Percentiles rank a stretch among this genome's conserved stretches.
Evolutionary conservation across 2,888 invertebrate genomes (phyloP).

Genomic region (Drosophila pseudotalamancana): DNA sequence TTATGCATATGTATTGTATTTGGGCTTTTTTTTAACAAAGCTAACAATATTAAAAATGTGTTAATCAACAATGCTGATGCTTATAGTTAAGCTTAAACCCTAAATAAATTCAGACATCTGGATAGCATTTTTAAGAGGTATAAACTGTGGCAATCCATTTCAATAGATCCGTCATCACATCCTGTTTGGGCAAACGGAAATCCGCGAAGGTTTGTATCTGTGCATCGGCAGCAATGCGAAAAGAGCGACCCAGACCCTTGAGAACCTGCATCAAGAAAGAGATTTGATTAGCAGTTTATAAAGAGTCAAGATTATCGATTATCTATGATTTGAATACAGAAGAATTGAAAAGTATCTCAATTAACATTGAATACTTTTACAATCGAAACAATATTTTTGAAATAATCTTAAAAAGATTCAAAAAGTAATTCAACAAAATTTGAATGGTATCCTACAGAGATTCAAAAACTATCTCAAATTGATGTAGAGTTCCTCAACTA

Average conservation of each 20-base stretch:
- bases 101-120: conserved; percentile 16
- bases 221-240: conserved; percentile 89
- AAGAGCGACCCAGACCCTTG: conserved; percentile 90
- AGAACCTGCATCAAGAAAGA: conserved; percentile 86
- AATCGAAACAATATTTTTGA: too few relatives aligned
- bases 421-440: too few relatives aligned
- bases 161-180: conserved; percentile 89
- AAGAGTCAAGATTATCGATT: too few relatives aligned
- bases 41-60: background rate
- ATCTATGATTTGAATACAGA: too few relatives aligned
- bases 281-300: background rate
- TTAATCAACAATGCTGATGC: background rate
- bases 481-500: too few relatives aligned
- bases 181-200: conserved; percentile 88
- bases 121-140: conserved; percentile 26
- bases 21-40: background rate
- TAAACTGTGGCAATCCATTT: conserved; percentile 87
- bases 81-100: background rate
- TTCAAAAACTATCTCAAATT: too few relatives aligned
- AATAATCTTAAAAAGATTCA: too few relatives aligned
- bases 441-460: too few relatives aligned
- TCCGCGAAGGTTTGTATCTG: conserved; percentile 89
- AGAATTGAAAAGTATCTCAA: too few relatives aligned
- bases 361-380: too few relatives aligned
- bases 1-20: background rate